Base-by-base conservation (phyloP, 2,888 invertebrate genomes). In the Scrobipalpa atriplicella region DNA sequence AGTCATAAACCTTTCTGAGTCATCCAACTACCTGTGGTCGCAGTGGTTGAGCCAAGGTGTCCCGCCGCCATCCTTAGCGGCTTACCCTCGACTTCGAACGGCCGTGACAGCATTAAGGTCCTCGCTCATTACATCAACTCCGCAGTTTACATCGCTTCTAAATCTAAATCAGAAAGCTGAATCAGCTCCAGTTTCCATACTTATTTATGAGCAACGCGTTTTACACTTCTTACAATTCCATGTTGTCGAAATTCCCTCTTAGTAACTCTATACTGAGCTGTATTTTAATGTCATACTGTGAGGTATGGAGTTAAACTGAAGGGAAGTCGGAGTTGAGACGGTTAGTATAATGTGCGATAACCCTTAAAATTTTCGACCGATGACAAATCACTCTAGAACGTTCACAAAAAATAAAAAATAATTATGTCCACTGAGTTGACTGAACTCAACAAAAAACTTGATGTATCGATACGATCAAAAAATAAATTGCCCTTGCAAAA, bases 11-110 rank as follows among this genome's bases (percentile, higher is more conserved):
- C 74, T 75, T 69, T 71, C 68, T 71, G 65, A 68, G 73, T 77
- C 76, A 75, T 73, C 69, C 21, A 6, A 13, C 7, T 13, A 19
- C 11, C 54, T 56, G 13, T 56, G 52, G 70, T 69, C 66, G 67
- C 41, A 70, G 64, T 67, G 47, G 70, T 69, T 66, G 67, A 66
- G 67, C 70, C 72, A 71, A 76, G 73, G 73, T 73, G 69, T 64
- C 73, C 71, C 52, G 38, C 69, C 71, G 77, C 69, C 71, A 77
- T 58, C 58, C 58, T 74, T 73, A 41, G 65, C 36, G 64, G 58
- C 36, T 54, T 71, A 80, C 72, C 85, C 86, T 81, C 80, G 78
- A 80, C 79, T 78, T 78, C 80, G 79, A 82, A 78, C 83, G 83
- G 64, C 84, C 85, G 67, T 85, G 85, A 84, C 79, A 69, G 54